Conservation (phyloP, 2,797 vertebrate genomes). For the Rhincodon typus region DNA sequence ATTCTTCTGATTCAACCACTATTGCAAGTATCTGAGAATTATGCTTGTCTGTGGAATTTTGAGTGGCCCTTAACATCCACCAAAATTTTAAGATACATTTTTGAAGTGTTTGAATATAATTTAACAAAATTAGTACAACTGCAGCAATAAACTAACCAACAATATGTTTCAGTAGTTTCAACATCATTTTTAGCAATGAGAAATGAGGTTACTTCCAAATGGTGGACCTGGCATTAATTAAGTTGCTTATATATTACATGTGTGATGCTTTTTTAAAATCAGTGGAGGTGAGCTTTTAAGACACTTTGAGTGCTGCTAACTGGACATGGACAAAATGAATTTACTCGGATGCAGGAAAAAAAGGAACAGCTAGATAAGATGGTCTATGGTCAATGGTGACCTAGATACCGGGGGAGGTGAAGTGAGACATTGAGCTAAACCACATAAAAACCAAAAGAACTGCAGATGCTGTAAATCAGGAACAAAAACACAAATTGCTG, state of each 20-base stretch:
- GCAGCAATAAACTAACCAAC: not conserved
- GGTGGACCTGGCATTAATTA: not conserved
- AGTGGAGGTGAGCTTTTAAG: too few species aligned
- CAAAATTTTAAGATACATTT: not conserved
- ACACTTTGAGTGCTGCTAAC: not conserved
- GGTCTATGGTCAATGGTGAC: too few species aligned
- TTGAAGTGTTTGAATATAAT: constrained; percentile 1
- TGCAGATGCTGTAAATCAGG: too few species aligned
- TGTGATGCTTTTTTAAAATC: not conserved
- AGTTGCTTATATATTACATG: not conserved
- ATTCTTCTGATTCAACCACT: not conserved
- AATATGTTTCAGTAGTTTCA: not conserved
- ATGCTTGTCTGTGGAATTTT: not conserved
- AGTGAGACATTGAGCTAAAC: too few species aligned
- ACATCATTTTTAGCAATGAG: not conserved
- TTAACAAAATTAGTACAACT: not conserved
- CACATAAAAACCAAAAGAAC: too few species aligned
- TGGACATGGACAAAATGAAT: too few species aligned
- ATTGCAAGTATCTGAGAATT: not conserved
- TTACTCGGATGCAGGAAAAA: too few species aligned
- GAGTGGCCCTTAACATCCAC: not conserved
- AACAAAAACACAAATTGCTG: too few species aligned
- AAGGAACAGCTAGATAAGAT: too few species aligned
- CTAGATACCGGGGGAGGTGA: too few species aligned
- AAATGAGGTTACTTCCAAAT: not conserved